These are phyloP conservation scores for Miichthys miiuy DNA, from an alignment of 2,797 vertebrate species.

Conservation along the genomic window DNA sequence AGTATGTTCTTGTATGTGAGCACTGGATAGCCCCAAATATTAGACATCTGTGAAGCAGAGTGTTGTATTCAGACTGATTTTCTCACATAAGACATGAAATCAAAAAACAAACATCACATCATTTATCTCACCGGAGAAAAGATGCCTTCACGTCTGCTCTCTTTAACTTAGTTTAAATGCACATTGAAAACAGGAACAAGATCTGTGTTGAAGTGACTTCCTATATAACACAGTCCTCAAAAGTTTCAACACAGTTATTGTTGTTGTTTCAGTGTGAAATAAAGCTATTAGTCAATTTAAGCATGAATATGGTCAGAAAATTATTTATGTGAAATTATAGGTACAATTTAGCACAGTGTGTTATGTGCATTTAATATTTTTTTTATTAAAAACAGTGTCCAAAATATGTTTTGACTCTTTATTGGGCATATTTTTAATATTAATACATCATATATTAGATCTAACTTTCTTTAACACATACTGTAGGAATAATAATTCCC, in stretches of 20 bases:
- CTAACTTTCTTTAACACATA: neutral
- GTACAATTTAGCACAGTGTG: neutral
- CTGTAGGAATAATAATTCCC: neutral
- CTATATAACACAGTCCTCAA: neutral
- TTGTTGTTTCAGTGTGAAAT: neutral
- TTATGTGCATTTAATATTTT: neutral
- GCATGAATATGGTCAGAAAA: neutral
- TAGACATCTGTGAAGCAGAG: neutral
- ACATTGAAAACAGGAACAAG: neutral
- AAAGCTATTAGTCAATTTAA: neutral
- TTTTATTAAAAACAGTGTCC: neutral
- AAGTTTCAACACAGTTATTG: neutral
- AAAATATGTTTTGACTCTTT: neutral
- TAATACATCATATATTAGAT: too few species aligned
- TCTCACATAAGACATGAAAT: conserved; percentile 1
- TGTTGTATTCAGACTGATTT: neutral
- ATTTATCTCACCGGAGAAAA: too few species aligned
- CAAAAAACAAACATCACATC: neutral
- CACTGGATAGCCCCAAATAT: neutral
- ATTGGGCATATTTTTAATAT: neutral
- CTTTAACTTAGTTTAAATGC: neutral
- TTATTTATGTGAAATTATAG: neutral
- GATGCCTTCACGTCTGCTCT: neutral
- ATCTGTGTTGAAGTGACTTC: neutral
- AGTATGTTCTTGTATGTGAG: neutral